These are phyloP conservation scores for Hydraecia micacea DNA, from an alignment of 2,888 invertebrate species.

Conservation along the genomic window DNA sequence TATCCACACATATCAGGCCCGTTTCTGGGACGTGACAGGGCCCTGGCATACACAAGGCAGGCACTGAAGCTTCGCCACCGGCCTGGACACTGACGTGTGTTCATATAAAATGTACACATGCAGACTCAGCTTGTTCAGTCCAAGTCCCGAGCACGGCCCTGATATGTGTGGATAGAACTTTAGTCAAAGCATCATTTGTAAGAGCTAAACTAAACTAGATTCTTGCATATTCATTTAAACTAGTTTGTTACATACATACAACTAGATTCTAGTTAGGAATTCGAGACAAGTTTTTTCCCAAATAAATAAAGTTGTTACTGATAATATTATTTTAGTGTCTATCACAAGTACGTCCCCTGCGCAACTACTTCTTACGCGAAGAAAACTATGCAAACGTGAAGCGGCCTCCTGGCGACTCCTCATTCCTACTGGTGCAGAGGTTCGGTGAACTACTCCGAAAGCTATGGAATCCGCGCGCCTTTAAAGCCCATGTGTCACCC, in stretches of 20 bases:
- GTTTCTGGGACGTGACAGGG: neutral
- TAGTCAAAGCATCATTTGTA: neutral
- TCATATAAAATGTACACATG: neutral
- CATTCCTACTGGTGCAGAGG: conserved; percentile 96
- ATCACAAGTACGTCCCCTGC: conserved; percentile 97
- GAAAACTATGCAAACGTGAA: conserved; percentile 97
- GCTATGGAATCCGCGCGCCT: conserved; percentile 99
- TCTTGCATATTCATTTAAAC: neutral
- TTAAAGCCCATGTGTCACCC: conserved; percentile 99
- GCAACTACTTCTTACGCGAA: conserved; percentile 98
- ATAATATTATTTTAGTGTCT: conserved; percentile 92
- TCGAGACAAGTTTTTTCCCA: neutral
- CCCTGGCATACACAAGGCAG: neutral
- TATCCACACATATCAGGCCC: neutral
- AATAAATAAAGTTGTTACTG: neutral
- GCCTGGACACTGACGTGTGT: neutral
- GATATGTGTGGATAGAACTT: neutral
- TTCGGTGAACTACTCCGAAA: conserved; percentile 99
- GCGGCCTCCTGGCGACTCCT: conserved; percentile 98
- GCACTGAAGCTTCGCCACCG: neutral
- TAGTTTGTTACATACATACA: neutral
- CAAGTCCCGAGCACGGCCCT: neutral
- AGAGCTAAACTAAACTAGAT: neutral
- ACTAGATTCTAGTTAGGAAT: conserved; percentile 4
- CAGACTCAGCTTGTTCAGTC: neutral